Evolutionary conservation across 2,888 invertebrate species (phyloP).

Genomic region (Steromphala cineraria): DNA sequence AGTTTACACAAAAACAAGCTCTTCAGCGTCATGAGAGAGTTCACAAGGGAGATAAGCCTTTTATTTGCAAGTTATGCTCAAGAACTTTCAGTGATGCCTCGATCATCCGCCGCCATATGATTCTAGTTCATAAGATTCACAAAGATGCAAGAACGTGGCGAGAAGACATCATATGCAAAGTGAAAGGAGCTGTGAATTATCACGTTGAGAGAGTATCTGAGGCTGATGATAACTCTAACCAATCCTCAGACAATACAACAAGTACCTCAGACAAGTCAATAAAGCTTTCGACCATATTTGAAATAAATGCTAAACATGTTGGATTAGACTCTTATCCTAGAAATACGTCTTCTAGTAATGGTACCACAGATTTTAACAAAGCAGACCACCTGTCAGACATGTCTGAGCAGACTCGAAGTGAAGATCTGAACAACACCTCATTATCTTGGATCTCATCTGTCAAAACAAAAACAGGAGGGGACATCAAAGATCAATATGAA

Average conservation of each 20-base stretch:
- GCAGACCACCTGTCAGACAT: no score
- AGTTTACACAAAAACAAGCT: conserved; percentile 76
- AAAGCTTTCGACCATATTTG: neutral
- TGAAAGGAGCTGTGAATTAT: conserved; percentile 32
- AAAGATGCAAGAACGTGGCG: conserved; percentile 57
- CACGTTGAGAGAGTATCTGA: conserved; percentile 35
- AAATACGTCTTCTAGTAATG: no score
- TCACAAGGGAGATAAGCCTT: conserved; percentile 74
- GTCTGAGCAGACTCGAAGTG: no score
- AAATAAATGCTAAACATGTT: neutral
- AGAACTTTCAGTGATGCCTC: conserved; percentile 70
- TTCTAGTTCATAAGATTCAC: conserved; percentile 61
- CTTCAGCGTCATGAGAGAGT: conserved; percentile 75
- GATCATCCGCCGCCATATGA: conserved; percentile 60
- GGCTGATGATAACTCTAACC: conserved; percentile 12
- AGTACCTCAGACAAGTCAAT: neutral
- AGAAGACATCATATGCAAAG: conserved; percentile 53
- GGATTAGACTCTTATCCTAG: no score
- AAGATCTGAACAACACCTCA: no score
- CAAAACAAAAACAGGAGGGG: no score
- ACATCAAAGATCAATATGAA: no score
- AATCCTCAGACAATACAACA: neutral
- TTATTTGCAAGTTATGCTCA: conserved; percentile 73
- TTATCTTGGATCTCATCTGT: no score
- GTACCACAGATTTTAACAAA: no score